Conservation (phyloP, 2,888 invertebrate genomes). For the Rhingia campestris region DNA sequence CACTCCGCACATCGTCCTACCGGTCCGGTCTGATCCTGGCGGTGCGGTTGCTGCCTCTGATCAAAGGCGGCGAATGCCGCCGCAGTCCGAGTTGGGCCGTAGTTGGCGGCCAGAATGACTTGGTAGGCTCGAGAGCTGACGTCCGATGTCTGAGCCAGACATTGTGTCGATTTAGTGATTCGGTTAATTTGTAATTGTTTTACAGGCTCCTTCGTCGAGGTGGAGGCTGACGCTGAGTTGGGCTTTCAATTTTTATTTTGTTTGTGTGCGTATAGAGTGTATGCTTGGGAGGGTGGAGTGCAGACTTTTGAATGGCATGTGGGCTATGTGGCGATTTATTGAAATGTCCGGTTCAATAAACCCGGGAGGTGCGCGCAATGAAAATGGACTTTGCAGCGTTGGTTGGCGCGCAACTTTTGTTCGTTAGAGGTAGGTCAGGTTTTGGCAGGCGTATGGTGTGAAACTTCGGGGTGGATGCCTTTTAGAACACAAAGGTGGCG, state of each 20-base stretch:
- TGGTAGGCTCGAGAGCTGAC: slow-evolving; percentile 26
- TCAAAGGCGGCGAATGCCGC: slow-evolving; percentile 65
- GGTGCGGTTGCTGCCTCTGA: slow-evolving; percentile 47
- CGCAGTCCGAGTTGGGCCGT: not conserved
- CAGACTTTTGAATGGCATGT: slow-evolving; percentile 35
- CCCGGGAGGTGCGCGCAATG: too few species aligned
- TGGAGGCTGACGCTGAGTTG: not conserved
- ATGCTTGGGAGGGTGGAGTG: not conserved
- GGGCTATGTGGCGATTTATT: slow-evolving; percentile 27
- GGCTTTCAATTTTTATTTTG: slow-evolving; percentile 6
- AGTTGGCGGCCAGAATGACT: slow-evolving; percentile 13
- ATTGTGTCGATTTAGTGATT: slow-evolving; percentile 73
- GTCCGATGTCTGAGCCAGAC: slow-evolving; percentile 62
- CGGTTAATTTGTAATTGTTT: slow-evolving; percentile 74
- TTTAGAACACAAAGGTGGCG: too few species aligned
- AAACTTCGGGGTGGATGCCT: too few species aligned
- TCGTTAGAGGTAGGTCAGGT: too few species aligned
- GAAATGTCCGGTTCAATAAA: slow-evolving; percentile 20
- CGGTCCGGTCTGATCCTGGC: slow-evolving; percentile 58
- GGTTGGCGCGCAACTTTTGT: too few species aligned
- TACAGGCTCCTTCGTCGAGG: slow-evolving; percentile 3
- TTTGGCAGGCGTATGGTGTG: too few species aligned
- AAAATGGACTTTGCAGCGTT: too few species aligned
- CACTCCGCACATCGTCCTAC: slow-evolving; percentile 69
- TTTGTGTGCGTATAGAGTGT: not conserved